Conservation (phyloP, 2,888 invertebrate genomes). For the Drosophila paranaensis region DNA sequence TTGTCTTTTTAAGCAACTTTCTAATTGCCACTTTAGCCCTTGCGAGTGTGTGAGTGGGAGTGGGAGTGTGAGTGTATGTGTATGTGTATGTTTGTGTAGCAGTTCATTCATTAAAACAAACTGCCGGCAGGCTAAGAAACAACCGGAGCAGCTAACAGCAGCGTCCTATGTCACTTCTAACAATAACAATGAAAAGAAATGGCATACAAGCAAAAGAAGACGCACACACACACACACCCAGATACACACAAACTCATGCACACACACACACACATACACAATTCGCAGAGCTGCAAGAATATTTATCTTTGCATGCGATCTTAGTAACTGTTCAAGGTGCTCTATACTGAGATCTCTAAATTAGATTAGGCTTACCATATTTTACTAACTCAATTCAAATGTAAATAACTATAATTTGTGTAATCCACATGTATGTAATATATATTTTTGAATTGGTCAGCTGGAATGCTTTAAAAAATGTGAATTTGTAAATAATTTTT, state of each 20-base stretch:
- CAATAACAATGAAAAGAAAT: constrained; percentile 69
- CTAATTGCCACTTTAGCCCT: constrained; percentile 73
- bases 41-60: constrained; percentile 13
- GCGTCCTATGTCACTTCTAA: constrained; percentile 41
- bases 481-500: too few relatives aligned
- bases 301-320: constrained; percentile 21
- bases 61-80: neutral
- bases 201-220: constrained; percentile 51
- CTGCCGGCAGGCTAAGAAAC: constrained; percentile 66
- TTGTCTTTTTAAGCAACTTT: constrained; percentile 69
- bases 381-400: neutral
- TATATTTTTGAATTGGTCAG: too few relatives aligned
- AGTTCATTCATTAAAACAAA: constrained; percentile 75
- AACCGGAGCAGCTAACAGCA: constrained; percentile 42
- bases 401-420: too few relatives aligned
- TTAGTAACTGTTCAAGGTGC: constrained; percentile 20
- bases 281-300: constrained; percentile 47
- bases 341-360: constrained; percentile 16
- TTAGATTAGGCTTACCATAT: neutral
- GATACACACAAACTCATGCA: constrained; percentile 17
- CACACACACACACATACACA: constrained; percentile 9
- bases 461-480: too few relatives aligned
- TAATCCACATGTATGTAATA: too few relatives aligned
- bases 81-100: constrained; percentile 35
- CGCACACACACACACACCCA: constrained; percentile 9